Percentiles rank a stretch among this genome's conserved stretches.
These are phyloP conservation scores for Notechis scutatus DNA, from an alignment of 2,113 vertebrate genomes.

Conservation along the genomic window DNA sequence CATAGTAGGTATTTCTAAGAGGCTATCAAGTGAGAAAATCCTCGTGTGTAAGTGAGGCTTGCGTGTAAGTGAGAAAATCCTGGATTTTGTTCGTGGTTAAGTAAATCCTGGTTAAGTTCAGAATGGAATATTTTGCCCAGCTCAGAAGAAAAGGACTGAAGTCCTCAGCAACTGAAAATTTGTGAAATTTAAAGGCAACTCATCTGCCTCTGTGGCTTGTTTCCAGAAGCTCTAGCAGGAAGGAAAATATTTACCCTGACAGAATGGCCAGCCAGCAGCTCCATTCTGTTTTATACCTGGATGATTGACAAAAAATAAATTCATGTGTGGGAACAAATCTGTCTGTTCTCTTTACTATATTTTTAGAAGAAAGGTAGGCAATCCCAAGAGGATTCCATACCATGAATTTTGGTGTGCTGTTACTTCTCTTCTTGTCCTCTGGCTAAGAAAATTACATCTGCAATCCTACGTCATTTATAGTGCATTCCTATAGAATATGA, in stretches of 20 bases:
- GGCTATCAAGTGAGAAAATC: background rate
- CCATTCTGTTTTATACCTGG: slow-evolving; percentile 12
- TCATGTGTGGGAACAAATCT: background rate
- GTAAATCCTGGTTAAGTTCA: background rate
- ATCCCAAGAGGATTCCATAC: background rate
- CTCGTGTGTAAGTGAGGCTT: background rate
- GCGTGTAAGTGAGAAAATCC: background rate
- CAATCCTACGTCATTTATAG: background rate
- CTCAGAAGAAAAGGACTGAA: slow-evolving; percentile 5
- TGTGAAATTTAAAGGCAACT: slow-evolving; percentile 57
- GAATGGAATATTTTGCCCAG: background rate
- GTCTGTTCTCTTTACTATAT: background rate
- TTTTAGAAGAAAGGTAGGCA: slow-evolving; percentile 6
- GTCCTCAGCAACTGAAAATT: slow-evolving; percentile 34
- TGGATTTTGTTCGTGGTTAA: background rate
- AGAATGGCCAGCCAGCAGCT: slow-evolving; percentile 42
- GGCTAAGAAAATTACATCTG: background rate
- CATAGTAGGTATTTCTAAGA: background rate
- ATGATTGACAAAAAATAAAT: background rate
- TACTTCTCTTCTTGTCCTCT: background rate
- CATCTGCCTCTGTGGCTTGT: slow-evolving; percentile 50
- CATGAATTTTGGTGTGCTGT: background rate
- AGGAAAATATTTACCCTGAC: slow-evolving; percentile 65
- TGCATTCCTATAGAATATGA: background rate
- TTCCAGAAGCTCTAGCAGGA: slow-evolving; percentile 51